These are phyloP conservation scores for Periophthalmodon schlosseri DNA, from an alignment of 2,113 vertebrate genomes.

Conservation along the genomic window DNA sequence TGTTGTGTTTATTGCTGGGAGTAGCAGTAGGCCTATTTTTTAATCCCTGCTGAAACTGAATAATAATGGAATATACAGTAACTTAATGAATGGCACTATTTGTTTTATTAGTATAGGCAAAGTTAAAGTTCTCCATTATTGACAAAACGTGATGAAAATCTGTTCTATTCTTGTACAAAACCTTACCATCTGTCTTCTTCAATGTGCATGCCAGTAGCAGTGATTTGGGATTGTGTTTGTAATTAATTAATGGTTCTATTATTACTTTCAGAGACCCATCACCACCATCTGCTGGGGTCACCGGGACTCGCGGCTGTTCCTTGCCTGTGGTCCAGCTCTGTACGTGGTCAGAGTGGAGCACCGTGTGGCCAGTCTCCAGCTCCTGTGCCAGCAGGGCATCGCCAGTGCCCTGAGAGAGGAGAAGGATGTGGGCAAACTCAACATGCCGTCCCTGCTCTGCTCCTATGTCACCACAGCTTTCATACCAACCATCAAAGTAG, in stretches of 20 bases:
- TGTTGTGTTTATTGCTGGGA: too few species aligned
- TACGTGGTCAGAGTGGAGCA: slow-evolving; percentile 97
- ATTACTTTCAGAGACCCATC: slow-evolving; percentile 87
- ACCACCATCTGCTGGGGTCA: slow-evolving; percentile 99
- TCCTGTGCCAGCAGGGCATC: slow-evolving; percentile 94
- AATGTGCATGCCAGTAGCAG: background rate
- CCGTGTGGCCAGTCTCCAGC: slow-evolving; percentile 92
- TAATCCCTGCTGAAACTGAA: background rate
- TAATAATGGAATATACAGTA: background rate
- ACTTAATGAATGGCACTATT: background rate
- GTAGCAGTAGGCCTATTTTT: too few species aligned
- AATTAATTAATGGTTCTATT: background rate
- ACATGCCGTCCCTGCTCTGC: slow-evolving; percentile 94
- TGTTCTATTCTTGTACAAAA: background rate
- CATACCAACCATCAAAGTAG: slow-evolving; percentile 95
- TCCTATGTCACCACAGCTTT: slow-evolving; percentile 98
- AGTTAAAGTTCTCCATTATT: background rate
- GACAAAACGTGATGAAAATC: background rate
- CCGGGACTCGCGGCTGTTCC: slow-evolving; percentile 91
- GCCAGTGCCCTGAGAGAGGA: slow-evolving; percentile 92
- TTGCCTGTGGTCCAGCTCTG: slow-evolving; percentile 91
- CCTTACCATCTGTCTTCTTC: background rate
- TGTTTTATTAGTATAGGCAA: background rate
- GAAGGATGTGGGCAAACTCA: slow-evolving; percentile 93
- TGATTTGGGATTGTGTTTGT: background rate